A percentile compares a stretch with the other conserved stretches of the same genome.
Conservation (phyloP, 2,888 invertebrate genomes). For the Hedychridium roseum region DNA sequence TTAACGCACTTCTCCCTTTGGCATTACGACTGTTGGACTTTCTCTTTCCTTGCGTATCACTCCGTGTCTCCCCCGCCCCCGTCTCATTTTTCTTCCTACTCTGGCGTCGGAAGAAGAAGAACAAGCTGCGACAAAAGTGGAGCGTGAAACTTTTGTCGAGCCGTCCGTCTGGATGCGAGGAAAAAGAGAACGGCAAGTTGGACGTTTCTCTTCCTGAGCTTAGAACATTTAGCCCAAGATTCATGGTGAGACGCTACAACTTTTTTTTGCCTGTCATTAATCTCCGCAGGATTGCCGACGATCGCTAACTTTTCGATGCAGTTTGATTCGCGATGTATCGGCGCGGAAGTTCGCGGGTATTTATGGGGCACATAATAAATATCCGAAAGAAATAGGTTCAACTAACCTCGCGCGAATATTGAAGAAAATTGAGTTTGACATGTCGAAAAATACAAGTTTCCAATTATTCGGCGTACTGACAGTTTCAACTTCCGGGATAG, state of each 20-base stretch:
- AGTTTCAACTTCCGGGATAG: too few relatives aligned
- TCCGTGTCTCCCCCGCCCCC: slow-evolving; percentile 7
- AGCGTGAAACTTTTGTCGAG: slow-evolving; percentile 25
- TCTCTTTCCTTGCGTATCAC: slow-evolving; percentile 12
- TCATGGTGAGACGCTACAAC: slow-evolving; percentile 13
- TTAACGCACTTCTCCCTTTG: slow-evolving; percentile 39
- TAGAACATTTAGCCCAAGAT: slow-evolving; percentile 23
- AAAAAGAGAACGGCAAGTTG: slow-evolving; percentile 7
- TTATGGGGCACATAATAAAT: too few relatives aligned
- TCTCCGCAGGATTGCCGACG: too few relatives aligned
- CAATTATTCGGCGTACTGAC: too few relatives aligned
- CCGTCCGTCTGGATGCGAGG: slow-evolving; percentile 15
- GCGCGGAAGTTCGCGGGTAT: too few relatives aligned
- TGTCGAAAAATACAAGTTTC: too few relatives aligned
- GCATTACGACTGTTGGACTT: slow-evolving; percentile 16
- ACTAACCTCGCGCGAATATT: too few relatives aligned
- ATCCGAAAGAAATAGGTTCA: too few relatives aligned
- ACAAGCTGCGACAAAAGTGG: slow-evolving; percentile 25
- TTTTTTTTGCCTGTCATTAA: too few relatives aligned
- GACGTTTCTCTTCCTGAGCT: slow-evolving; percentile 9
- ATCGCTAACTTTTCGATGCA: too few relatives aligned
- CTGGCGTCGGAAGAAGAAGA: slow-evolving; percentile 7
- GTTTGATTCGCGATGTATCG: too few relatives aligned
- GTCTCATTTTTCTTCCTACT: slow-evolving; percentile 8
- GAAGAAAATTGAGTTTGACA: too few relatives aligned